Base-by-base conservation (phyloP, 2,888 invertebrate genomes). In the Spisula subtruncata region DNA sequence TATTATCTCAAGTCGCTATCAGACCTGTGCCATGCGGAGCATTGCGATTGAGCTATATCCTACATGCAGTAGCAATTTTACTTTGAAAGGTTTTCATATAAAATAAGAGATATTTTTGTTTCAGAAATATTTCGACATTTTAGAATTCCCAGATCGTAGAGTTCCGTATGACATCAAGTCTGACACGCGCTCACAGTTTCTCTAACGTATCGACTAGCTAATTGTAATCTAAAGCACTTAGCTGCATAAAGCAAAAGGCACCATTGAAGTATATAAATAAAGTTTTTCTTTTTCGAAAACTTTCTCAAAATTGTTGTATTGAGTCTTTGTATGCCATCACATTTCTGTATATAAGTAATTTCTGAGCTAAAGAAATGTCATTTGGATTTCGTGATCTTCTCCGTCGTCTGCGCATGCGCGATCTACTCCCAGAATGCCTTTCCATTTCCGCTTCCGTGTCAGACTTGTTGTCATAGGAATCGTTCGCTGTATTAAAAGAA, bases 311-410 rank as follows among this genome's bases (percentile, higher is more conserved):
- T 35, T 83, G 83, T 71, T 83, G 41, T 18, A 25, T 46, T 0
- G 91, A 88, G 14, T 91, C 91, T 54, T 88, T 90, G 71, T 82
- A 91, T 12, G 91, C 91, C 91, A 91, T 91, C 16, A 91, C 90
- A 48, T 87, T 87, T 88, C 90, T 88, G 75, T 91, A 89, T 20
- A 91, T 84, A 5, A 91, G 14, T 41, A 91, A 81, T 87, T 90
- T 90, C 85, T 91, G 91, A 83, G 91, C 91, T n/a, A 91, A 71
- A 2, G 91, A 86, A 10, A 91, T 60, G 35, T 91, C 91, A 79
- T 91, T 91, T 20, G 91, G 91, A 60, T 91, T 91, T 18, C 35
- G 75, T 35, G 32, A 12, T 75, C 18, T 29, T 18, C 75, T 75
- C 75, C 75, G 29, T 14, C 85, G 86, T 20, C 48, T 80, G 32